Percentiles rank a stretch among this genome's conserved stretches.
These are phyloP conservation scores for Vidua chalybeata DNA, from an alignment of 2,113 vertebrate species.

Conservation along the genomic window DNA sequence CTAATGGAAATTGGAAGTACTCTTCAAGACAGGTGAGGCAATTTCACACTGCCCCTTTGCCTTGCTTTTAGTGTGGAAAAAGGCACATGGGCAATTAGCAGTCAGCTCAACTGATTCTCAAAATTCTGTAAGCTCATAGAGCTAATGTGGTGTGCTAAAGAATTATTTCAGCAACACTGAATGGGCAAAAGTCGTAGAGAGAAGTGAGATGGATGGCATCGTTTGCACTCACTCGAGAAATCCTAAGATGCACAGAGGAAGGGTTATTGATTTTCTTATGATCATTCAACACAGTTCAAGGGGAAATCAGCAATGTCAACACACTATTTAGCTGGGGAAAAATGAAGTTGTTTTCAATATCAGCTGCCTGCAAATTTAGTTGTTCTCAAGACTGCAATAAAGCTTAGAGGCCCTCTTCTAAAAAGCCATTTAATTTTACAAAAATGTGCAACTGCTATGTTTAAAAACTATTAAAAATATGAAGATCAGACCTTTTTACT, in stretches of 20 bases:
- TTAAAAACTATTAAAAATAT: slow-evolving; percentile 30
- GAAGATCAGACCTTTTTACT: slow-evolving; percentile 32
- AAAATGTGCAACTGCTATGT: neutral
- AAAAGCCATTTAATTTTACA: slow-evolving; percentile 49
- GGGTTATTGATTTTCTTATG: slow-evolving; percentile 53
- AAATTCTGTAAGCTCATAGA: neutral
- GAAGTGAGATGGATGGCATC: slow-evolving; percentile 40
- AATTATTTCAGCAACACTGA: slow-evolving; percentile 9
- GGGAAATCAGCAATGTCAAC: slow-evolving; percentile 47
- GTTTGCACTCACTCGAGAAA: neutral
- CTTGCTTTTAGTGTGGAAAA: neutral
- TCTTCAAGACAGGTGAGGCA: neutral
- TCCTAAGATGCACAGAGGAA: neutral
- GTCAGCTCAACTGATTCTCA: neutral
- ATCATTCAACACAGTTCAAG: slow-evolving; percentile 50
- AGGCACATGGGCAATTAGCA: neutral
- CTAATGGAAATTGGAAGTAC: neutral
- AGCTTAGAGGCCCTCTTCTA: slow-evolving; percentile 22
- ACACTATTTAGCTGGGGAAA: slow-evolving; percentile 31
- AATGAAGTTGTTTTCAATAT: slow-evolving; percentile 55
- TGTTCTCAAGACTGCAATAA: slow-evolving; percentile 44
- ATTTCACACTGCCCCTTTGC: neutral
- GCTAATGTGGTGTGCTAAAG: neutral
- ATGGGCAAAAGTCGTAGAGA: neutral
- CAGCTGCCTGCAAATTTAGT: slow-evolving; percentile 39